Evolutionary conservation across 2,888 invertebrate genomes (phyloP).

Genomic region (Phengaris alcon): DNA sequence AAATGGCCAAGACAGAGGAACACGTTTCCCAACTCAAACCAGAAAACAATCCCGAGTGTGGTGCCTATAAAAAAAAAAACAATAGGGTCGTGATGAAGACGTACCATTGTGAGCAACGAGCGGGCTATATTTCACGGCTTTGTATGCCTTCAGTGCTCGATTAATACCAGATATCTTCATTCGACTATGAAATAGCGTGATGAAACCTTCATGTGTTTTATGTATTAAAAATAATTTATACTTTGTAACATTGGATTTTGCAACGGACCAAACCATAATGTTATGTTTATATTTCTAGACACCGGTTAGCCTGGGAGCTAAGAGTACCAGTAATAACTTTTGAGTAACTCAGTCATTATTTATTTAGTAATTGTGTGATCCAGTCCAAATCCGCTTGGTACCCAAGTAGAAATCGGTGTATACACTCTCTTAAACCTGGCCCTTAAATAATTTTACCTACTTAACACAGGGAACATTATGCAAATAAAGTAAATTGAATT

Average conservation of each 20-base stretch:
- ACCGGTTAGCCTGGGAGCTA: no score
- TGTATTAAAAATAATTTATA: no score
- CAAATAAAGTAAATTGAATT: conserved; percentile 79
- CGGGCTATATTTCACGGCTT: conserved; percentile 76
- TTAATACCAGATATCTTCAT: conserved; percentile 80
- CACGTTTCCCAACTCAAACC: conserved; percentile 69
- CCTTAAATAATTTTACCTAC: conserved; percentile 68
- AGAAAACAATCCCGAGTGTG: conserved; percentile 73
- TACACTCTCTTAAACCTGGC: conserved; percentile 34
- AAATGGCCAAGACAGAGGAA: conserved; percentile 61
- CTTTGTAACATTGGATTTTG: background rate
- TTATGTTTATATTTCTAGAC: no score
- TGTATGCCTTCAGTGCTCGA: conserved; percentile 73
- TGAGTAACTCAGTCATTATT: no score
- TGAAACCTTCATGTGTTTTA: conserved; percentile 58
- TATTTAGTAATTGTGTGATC: no score
- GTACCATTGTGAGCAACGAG: conserved; percentile 78
- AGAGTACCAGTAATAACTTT: no score
- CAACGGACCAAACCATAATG: background rate
- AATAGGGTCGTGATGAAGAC: conserved; percentile 78
- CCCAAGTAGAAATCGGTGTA: background rate
- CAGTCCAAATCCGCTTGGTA: no score
- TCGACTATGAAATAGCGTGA: conserved; percentile 67
- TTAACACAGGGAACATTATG: conserved; percentile 72
- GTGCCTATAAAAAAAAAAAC: conserved; percentile 70